Evolutionary conservation across 1,140 invertebrate species (phyloP), one percentile per base, ranked within the genome.

Genomic region (Formica exsecta): DNA sequence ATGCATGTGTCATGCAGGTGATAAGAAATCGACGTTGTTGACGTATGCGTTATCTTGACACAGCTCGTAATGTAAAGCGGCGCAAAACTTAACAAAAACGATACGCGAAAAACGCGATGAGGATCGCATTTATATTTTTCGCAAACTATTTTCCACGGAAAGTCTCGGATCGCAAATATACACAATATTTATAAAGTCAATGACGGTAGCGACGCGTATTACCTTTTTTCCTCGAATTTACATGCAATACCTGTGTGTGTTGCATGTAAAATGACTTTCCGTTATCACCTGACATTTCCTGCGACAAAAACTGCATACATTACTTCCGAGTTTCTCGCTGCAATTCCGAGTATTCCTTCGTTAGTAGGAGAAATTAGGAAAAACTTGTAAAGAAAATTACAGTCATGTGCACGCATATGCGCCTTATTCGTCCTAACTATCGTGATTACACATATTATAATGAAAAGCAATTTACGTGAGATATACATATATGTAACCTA

Each of bases 1-100:
- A 22, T 81, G 65, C 65, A 41, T 80, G 25, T 71, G 65, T 81
- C 79, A 61, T 22, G 38, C 51, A 61, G 25, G 11, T 73, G 79
- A 81, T 81, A 81, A 81, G 38, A 22, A 29, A 16, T 3, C 41
- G 36, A 59, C 11, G n/a, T 59, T 81, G 51, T 44, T 59, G 19
- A 81, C 22, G 41, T 25, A 68, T 48, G 8, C 19, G 51, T 81
- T 81, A 81, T 81, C 66, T 73, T 36, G 32, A 59, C 36, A 73
- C 29, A 9, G 29, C 13, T 71, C 25, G 13, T 59, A 73, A 81
- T 81, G 44, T 48, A 44, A 59, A 44, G 25, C 38, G 1, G 32
- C 19, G 25, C 65, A 36, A 80, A 68, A 61, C 9, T 73, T 59
- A 48, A n/a, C 36, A 2, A 71, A 32, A 71, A 22, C 9, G 13